These are phyloP conservation scores for Neuroterus valhalla DNA, from an alignment of 1,140 invertebrate genomes.

Conservation along the genomic window DNA sequence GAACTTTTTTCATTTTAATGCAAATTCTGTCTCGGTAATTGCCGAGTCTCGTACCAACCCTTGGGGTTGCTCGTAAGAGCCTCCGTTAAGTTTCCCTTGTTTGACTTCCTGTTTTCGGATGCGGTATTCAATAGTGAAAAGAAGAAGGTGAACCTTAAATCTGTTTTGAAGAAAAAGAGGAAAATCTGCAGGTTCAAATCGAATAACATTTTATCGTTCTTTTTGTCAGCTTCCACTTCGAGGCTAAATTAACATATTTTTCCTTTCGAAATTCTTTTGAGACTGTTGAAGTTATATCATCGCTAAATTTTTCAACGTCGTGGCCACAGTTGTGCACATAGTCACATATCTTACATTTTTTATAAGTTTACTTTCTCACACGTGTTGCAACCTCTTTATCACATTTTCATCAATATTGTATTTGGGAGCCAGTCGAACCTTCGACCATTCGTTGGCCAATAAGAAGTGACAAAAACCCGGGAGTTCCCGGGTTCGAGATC, in stretches of 20 bases:
- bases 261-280: background rate
- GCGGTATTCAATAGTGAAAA: conserved; percentile 36
- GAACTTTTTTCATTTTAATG: conserved; percentile 49
- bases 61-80: conserved; percentile 28
- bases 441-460: conserved; percentile 13
- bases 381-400: background rate
- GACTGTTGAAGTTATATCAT: background rate
- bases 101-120: conserved; percentile 40
- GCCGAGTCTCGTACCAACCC: conserved; percentile 30
- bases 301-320: background rate
- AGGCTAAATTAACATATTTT: background rate
- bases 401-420: conserved; percentile 24
- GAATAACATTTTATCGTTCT: background rate
- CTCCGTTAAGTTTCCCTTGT: conserved; percentile 38
- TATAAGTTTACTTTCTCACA: conserved; percentile 6
- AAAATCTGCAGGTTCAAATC: too few species aligned
- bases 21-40: conserved; percentile 50
- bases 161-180: background rate
- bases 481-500: conserved; percentile 49
- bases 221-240: background rate
- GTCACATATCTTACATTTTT: conserved; percentile 1
- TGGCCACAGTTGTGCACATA: background rate
- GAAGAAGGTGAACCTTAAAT: conserved; percentile 32
- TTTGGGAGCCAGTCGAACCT: conserved; percentile 2
- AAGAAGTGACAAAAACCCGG: conserved; percentile 45